phyloP scores from a whole-genome alignment of 2,888 invertebrate genomes.

The Iphiclides podalirius region DNA sequence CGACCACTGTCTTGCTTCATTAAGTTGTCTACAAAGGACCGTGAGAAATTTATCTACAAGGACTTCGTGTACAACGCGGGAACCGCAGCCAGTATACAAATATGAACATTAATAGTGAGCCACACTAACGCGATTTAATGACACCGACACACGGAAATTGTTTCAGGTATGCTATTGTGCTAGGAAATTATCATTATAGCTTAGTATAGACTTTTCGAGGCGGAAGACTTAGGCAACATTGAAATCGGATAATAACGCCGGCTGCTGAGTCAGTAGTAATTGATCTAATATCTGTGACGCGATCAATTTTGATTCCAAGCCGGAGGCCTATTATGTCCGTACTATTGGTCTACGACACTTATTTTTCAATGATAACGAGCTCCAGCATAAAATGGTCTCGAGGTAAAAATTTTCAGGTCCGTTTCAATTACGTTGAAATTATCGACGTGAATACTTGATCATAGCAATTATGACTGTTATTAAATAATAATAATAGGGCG shows the following conservation, averaged over 20 bases:
- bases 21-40: constrained; percentile 22
- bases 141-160: constrained; percentile 9
- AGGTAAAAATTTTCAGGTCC: too few relatives aligned
- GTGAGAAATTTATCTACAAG: constrained; percentile 23
- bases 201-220: not conserved
- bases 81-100: constrained; percentile 5
- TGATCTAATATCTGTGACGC: too few relatives aligned
- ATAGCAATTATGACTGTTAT: not conserved
- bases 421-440: too few relatives aligned
- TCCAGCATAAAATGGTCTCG: too few relatives aligned
- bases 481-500: constrained; percentile 1
- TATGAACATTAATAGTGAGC: constrained; percentile 5
- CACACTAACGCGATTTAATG: not conserved
- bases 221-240: constrained; percentile 9
- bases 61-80: constrained; percentile 8
- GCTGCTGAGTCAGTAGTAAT: too few relatives aligned
- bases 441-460: too few relatives aligned
- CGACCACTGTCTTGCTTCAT: constrained; percentile 24
- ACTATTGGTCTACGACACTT: too few relatives aligned
- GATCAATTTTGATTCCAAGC: too few relatives aligned
- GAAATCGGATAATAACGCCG: not conserved
- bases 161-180: constrained; percentile 1
- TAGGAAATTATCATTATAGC: constrained; percentile 3
- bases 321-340: too few relatives aligned
- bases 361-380: too few relatives aligned